Base-by-base conservation (phyloP, 1,140 invertebrate species). In the Cheumatopsyche charites region DNA sequence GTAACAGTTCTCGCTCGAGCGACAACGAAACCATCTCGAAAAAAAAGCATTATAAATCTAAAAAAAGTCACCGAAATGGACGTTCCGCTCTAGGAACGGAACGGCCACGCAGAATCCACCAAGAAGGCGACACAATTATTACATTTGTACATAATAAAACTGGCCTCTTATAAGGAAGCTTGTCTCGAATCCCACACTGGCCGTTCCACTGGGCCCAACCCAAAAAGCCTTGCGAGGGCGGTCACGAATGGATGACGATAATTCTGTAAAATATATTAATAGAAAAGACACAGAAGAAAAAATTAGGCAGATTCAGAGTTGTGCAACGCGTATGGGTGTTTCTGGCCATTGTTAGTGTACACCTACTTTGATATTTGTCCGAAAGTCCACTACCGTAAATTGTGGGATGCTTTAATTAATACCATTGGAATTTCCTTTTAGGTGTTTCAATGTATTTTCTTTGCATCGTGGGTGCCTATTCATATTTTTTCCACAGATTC, bases 101-200 rank as follows among this genome's bases (percentile, higher is more conserved):
- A 21, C 23, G 55, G 11, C n/a, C 23, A 61, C 15, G 55, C 55
- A 19, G 55, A 61, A 61, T 19, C 47, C n/a, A n/a, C n/a, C 23
- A 21, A 12, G 23, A 12, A 15, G 55, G 55, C 55, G 55, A 61
- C 55, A 61, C 23, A 61, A 61, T 36, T 36, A 36, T 36, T 36
- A 36, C 29, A 36, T 36, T 36, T 36, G 29, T 36, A 36, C 29
- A 36, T 19, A 52, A 52, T 66, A 66, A 45, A 66, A 66, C 55
- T 21, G 19, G 11, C 4, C 36, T 66, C 63, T 23, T 66, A 66
- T 66, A 66, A 47, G 63, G 63, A 66, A 66, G 63, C 15, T 66
- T 66, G 63, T 13, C 29, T 21, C 47, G 6, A 17, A 52, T 5
- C 63, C 63, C 63, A 66, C 63, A 65, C 62, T 66, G 63, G 42